Conservation (phyloP, 2,113 vertebrate species). For the Asarcornis scutulata region DNA sequence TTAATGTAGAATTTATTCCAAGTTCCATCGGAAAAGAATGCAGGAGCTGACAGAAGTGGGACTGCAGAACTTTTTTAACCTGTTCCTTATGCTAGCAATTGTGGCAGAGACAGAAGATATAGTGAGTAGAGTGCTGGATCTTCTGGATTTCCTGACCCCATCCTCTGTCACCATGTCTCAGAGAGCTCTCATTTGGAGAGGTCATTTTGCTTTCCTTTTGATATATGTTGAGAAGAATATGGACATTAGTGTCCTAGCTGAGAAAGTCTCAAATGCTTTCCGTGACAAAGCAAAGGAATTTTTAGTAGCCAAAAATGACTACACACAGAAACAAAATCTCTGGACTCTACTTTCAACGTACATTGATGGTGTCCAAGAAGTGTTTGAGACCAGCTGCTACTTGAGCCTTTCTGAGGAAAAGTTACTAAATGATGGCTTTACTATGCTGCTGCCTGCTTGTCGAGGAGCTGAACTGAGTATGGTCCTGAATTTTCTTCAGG, state of each 20-base stretch:
- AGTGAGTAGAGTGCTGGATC: conserved; percentile 83
- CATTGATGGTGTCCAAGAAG: conserved; percentile 91
- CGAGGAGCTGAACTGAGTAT: conserved; percentile 85
- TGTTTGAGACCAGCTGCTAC: conserved; percentile 88
- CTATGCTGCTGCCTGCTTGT: conserved; percentile 92
- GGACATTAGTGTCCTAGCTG: conserved; percentile 85
- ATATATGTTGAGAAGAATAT: conserved; percentile 89
- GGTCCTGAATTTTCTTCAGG: conserved; percentile 87
- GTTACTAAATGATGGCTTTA: conserved; percentile 92
- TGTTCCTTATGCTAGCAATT: conserved; percentile 87
- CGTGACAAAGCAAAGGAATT: conserved; percentile 89
- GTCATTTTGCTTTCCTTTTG: conserved; percentile 88
- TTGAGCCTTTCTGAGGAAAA: conserved; percentile 91
- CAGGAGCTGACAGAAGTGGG: conserved; percentile 91
- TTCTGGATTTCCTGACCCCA: conserved; percentile 82
- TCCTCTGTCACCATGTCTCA: conserved; percentile 69
- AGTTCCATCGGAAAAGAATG: conserved; percentile 94
- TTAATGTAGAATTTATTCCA: conserved; percentile 90
- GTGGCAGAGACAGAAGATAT: conserved; percentile 89
- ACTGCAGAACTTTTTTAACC: conserved; percentile 90
- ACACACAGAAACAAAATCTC: conserved; percentile 83
- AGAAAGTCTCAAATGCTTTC: conserved; percentile 85
- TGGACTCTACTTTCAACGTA: conserved; percentile 91
- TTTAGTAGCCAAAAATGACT: conserved; percentile 87
- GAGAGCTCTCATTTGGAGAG: conserved; percentile 89